Conservation (phyloP, 2,113 vertebrate species). For the Phaetusa simplex region DNA sequence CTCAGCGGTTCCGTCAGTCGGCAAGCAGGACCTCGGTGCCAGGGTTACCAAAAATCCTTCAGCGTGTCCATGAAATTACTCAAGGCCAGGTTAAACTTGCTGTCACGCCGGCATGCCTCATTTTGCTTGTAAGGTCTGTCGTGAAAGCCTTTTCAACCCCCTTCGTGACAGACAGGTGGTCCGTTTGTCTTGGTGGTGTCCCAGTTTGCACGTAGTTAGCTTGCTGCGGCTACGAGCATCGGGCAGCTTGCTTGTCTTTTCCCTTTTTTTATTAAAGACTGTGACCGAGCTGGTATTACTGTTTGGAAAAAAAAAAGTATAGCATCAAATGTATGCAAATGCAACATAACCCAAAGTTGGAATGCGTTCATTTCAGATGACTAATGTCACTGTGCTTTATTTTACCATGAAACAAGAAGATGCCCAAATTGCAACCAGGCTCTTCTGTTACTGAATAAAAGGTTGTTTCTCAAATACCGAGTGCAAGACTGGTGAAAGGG, state of each 20-base stretch:
- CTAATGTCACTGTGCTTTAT: background rate
- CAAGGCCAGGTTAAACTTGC: background rate
- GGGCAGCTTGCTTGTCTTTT: background rate
- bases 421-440: background rate
- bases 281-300: background rate
- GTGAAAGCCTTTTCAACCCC: background rate
- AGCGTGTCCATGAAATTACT: background rate
- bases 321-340: background rate
- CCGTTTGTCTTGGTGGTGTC: background rate
- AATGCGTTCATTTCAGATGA: background rate
- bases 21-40: rapidly evolving
- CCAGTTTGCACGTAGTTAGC: background rate
- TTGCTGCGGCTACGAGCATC: background rate
- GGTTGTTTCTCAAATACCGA: background rate
- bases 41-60: background rate
- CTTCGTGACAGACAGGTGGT: background rate
- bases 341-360: background rate
- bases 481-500: background rate
- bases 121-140: background rate
- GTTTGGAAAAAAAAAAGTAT: background rate
- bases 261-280: background rate
- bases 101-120: background rate
- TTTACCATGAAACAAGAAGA: background rate
- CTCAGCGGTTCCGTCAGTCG: background rate
- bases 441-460: background rate